A percentile compares a stretch with the other conserved stretches of the same genome.
Conservation (phyloP, 2,797 vertebrate species). For the Microctenopoma steveboyesi region DNA sequence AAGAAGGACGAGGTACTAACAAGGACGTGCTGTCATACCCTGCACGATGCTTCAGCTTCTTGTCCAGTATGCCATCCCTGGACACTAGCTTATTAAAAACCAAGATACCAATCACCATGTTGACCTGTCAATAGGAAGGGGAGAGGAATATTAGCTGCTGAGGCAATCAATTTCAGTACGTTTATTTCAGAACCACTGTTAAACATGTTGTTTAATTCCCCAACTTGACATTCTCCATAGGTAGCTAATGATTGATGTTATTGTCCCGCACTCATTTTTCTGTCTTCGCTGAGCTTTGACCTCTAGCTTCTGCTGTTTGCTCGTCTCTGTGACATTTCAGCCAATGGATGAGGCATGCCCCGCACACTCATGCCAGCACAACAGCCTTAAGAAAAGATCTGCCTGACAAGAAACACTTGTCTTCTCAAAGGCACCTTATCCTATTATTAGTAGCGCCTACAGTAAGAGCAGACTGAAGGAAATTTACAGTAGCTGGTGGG, state of each 20-base stretch:
- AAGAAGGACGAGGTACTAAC: conserved; percentile 75
- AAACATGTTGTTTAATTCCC: conserved; percentile 16
- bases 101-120: conserved; percentile 99
- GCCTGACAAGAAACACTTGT: conserved; percentile 60
- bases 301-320: conserved; percentile 60
- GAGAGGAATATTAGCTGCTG: conserved; percentile 15
- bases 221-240: conserved; percentile 24
- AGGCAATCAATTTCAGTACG: neutral
- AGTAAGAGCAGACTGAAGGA: conserved; percentile 27
- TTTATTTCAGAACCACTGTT: conserved; percentile 20
- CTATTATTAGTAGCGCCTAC: conserved; percentile 56
- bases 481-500: conserved; percentile 22
- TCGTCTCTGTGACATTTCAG: conserved; percentile 71
- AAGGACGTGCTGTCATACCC: conserved; percentile 91
- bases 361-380: conserved; percentile 51
- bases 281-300: conserved; percentile 57
- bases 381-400: conserved; percentile 62
- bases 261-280: conserved; percentile 13
- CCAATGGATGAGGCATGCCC: conserved; percentile 57
- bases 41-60: conserved; percentile 99
- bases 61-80: conserved; percentile 99
- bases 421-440: conserved; percentile 72
- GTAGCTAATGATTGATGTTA: conserved; percentile 39
- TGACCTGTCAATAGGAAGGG: conserved; percentile 86
- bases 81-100: conserved; percentile 99